Evolutionary conservation across 2,888 invertebrate species (phyloP).

Genomic region (Pterostichus niger): DNA sequence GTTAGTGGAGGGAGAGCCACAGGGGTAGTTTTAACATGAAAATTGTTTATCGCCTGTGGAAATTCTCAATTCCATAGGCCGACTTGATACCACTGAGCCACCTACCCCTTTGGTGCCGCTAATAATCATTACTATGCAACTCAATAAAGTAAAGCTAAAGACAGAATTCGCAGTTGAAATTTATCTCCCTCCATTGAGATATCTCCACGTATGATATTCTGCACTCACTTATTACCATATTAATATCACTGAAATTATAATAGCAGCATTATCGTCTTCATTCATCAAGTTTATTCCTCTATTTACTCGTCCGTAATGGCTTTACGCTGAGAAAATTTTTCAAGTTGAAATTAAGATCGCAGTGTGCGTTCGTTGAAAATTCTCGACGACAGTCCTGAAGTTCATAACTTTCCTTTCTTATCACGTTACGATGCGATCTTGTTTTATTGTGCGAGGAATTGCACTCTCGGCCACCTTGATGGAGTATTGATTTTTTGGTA

Average conservation of each 20-base stretch:
- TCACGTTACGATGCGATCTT: slow-evolving; percentile 61
- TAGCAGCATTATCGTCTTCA: slow-evolving; percentile 23
- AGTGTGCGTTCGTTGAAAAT: slow-evolving; percentile 28
- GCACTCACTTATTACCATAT: slow-evolving; percentile 6
- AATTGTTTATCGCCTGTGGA: too few relatives aligned
- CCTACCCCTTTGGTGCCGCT: too few relatives aligned
- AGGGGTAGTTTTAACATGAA: too few relatives aligned
- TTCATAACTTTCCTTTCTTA: slow-evolving; percentile 61
- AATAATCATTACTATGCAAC: too few relatives aligned
- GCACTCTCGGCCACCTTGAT: slow-evolving; percentile 44
- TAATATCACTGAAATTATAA: slow-evolving; percentile 32
- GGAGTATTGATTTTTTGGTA: slow-evolving; percentile 56
- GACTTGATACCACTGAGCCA: too few relatives aligned
- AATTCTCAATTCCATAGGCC: too few relatives aligned
- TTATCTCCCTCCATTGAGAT: neutral
- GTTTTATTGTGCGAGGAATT: slow-evolving; percentile 59
- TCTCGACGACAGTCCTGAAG: slow-evolving; percentile 9
- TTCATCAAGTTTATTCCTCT: slow-evolving; percentile 54
- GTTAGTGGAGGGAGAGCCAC: too few relatives aligned
- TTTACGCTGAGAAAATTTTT: slow-evolving; percentile 42
- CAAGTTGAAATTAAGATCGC: slow-evolving; percentile 50
- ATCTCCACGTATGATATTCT: neutral
- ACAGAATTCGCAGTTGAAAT: too few relatives aligned
- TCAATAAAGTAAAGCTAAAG: too few relatives aligned
- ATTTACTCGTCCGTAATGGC: slow-evolving; percentile 42